These are phyloP conservation scores for Atlantisia rogersi DNA, from an alignment of 2,113 vertebrate genomes.

Conservation along the genomic window DNA sequence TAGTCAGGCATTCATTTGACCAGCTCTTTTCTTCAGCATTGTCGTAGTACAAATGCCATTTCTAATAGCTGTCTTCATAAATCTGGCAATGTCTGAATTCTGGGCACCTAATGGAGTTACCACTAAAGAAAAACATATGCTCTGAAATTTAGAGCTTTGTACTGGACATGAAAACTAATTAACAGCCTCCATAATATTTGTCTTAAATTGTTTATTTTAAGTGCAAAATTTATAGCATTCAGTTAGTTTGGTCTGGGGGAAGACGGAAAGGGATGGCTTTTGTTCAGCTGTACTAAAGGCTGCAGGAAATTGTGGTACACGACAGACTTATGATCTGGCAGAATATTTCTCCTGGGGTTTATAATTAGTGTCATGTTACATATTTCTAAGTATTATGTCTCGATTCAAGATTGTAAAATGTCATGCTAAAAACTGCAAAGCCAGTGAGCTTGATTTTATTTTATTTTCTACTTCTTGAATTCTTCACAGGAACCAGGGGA, in stretches of 20 bases:
- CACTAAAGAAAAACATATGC: slow-evolving; percentile 46
- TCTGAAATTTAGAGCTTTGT: slow-evolving; percentile 17
- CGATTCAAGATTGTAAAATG: not conserved
- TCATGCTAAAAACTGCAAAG: not conserved
- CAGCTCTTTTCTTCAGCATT: not conserved
- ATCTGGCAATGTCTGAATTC: slow-evolving; percentile 14
- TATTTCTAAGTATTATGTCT: not conserved
- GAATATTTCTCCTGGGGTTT: not conserved
- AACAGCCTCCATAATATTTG: slow-evolving; percentile 20
- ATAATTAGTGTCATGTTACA: not conserved
- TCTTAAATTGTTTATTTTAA: slow-evolving; percentile 36
- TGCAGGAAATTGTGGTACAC: not conserved
- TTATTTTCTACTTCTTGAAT: not conserved
- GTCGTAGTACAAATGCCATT: not conserved
- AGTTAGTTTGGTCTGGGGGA: not conserved
- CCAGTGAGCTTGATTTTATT: not conserved
- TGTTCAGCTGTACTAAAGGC: not conserved
- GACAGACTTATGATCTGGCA: not conserved
- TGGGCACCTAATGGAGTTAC: slow-evolving; percentile 36
- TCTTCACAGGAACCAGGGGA: not conserved
- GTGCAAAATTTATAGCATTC: slow-evolving; percentile 11
- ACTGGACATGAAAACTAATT: slow-evolving; percentile 32
- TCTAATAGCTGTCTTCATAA: slow-evolving; percentile 35
- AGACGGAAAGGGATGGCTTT: not conserved
- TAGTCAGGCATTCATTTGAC: not conserved